phyloP scores from a whole-genome alignment of 1,140 invertebrate genomes.

The Leptinotarsa undecemlineata region DNA sequence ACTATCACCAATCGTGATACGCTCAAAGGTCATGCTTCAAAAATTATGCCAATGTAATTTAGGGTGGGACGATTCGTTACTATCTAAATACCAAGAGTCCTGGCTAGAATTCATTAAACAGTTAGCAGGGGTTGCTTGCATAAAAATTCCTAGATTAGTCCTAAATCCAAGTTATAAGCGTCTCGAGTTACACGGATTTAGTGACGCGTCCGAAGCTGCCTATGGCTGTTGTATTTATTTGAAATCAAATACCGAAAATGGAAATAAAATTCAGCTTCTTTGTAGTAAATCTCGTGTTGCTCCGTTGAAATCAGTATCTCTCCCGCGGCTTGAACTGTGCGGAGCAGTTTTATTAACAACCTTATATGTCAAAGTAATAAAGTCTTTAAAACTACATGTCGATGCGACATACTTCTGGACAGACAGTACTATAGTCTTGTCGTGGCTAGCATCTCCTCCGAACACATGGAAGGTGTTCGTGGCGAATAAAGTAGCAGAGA shows the following conservation, averaged over 20 bases:
- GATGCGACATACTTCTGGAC: slow-evolving; percentile 50
- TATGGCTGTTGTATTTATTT: slow-evolving; percentile 24
- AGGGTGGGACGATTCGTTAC: slow-evolving; percentile 12
- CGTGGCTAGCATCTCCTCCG: slow-evolving; percentile 46
- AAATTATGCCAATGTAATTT: slow-evolving; percentile 7
- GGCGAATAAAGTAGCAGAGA: slow-evolving; percentile 49
- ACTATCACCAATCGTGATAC: slow-evolving; percentile 7
- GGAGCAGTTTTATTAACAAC: slow-evolving; percentile 21
- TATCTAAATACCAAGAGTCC: not conserved
- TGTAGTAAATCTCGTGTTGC: not conserved
- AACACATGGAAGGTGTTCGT: slow-evolving; percentile 51
- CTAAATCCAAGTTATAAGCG: not conserved
- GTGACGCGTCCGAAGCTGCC: slow-evolving; percentile 5
- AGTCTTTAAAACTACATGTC: slow-evolving; percentile 41
- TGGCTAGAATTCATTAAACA: slow-evolving; percentile 9
- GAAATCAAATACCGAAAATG: not conserved
- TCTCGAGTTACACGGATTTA: slow-evolving; percentile 28
- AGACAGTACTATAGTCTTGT: slow-evolving; percentile 53
- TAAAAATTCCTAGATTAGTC: slow-evolving; percentile 2
- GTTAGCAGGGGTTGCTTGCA: not conserved
- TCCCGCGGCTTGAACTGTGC: slow-evolving; percentile 36
- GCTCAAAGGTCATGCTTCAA: slow-evolving; percentile 9
- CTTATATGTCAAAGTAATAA: slow-evolving; percentile 15
- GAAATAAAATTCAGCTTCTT: slow-evolving; percentile 1
- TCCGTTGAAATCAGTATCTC: slow-evolving; percentile 24